A percentile compares a stretch with the other conserved stretches of the same genome.
Conservation (phyloP, 1,140 invertebrate species). For the Chlorops oryzae region DNA sequence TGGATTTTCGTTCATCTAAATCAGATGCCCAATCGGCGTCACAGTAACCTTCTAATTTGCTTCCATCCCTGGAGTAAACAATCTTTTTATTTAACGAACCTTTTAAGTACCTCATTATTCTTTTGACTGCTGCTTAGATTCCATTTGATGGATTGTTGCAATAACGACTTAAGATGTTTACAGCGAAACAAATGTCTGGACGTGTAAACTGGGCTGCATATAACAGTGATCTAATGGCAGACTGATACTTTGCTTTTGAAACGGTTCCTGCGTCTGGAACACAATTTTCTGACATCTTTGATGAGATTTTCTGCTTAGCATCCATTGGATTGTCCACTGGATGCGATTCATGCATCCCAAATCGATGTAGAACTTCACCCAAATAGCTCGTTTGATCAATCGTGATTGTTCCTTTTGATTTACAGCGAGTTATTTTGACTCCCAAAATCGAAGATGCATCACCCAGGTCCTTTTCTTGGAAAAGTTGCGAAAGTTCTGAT, state of each 20-base stretch:
- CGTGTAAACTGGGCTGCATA: constrained; percentile 23
- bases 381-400: constrained; percentile 16
- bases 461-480: constrained; percentile 12
- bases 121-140: constrained; percentile 4
- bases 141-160: constrained; percentile 1
- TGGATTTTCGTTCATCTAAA: neutral
- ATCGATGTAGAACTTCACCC: constrained; percentile 13
- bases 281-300: constrained; percentile 10
- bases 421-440: constrained; percentile 2
- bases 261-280: too few relatives aligned
- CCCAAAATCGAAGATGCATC: constrained; percentile 3
- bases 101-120: constrained; percentile 1
- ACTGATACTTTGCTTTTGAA: too few relatives aligned
- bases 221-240: constrained; percentile 32
- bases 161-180: constrained; percentile 3
- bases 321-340: constrained; percentile 16
- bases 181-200: too few relatives aligned
- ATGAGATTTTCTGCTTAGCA: constrained; percentile 9
- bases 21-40: constrained; percentile 8
- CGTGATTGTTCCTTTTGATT: neutral
- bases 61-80: neutral
- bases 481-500: neutral
- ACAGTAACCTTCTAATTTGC: neutral
- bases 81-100: constrained; percentile 12
- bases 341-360: constrained; percentile 21